phyloP scores from a whole-genome alignment of 2,797 vertebrate genomes.

The Macropodus opercularis region DNA sequence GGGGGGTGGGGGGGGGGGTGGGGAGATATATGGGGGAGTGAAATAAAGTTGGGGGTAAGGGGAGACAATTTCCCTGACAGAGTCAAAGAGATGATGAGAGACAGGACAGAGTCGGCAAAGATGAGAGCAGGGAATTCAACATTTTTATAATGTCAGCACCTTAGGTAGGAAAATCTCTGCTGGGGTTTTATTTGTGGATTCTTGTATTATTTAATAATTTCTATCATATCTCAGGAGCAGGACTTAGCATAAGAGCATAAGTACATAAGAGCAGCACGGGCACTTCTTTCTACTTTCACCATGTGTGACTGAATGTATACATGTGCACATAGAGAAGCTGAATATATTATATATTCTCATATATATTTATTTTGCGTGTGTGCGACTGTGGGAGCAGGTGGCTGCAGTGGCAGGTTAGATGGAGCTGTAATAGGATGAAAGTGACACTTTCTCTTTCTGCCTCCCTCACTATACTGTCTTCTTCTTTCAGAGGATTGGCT shows the following conservation, averaged over 20 bases:
- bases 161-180: conserved; percentile 47
- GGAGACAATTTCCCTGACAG: conserved; percentile 49
- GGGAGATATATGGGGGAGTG: not conserved
- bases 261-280: conserved; percentile 47
- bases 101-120: conserved; percentile 23
- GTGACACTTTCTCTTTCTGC: conserved; percentile 57
- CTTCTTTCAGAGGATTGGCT: conserved; percentile 58
- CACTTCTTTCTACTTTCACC: conserved; percentile 23
- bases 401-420: conserved; percentile 67
- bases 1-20: too few relatives aligned
- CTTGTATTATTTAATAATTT: conserved; percentile 54
- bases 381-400: conserved; percentile 71
- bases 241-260: conserved; percentile 66
- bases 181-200: conserved; percentile 49
- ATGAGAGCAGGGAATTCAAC: conserved; percentile 18
- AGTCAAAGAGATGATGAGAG: conserved; percentile 25
- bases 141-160: conserved; percentile 51
- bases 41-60: conserved; percentile 44
- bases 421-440: conserved; percentile 72
- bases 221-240: conserved; percentile 52
- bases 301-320: not conserved
- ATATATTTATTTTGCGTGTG: too few relatives aligned
- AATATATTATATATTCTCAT: conserved; percentile 7
- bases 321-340: conserved; percentile 3
- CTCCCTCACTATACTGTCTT: conserved; percentile 38